Base-by-base conservation (phyloP, 2,888 invertebrate genomes). In the Coelopa pilipes region DNA sequence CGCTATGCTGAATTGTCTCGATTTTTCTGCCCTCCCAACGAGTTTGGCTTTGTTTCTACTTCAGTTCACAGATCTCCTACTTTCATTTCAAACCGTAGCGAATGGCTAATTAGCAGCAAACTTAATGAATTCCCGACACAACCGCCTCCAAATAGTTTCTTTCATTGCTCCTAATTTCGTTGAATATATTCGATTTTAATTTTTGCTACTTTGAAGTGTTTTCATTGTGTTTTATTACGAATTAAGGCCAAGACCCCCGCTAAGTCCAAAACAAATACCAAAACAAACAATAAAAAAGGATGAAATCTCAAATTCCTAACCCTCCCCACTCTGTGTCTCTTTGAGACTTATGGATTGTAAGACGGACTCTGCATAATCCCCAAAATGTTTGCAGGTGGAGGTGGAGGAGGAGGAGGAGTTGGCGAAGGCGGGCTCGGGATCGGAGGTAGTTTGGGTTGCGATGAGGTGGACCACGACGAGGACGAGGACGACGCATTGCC, bases 301-400 rank as follows among this genome's bases (percentile, higher is more conserved):
- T 45, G 71, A 50, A 66, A 47, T 62, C 53, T 68, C 17, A 59
- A 70, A 59, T 60, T 62, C 73, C 72, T 65, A 75, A 73, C 59
- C 57, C 70, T 7, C 19, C 19, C 46, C 55, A 15, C 55, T 46
- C 55, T 19, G 19, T 45, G 55, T 70, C 70, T 70, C 60, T 21
- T 34, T n/a, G 53, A 46, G 53, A 10, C 59, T 76, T 72, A 76
- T 78, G 78, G 78, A 78, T 74, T 77, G 76, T 78, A 79, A 78
- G 73, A 75, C 78, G 76, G 78, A 79, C 76, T 76, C 77, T 80
- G 84, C 84, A 83, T 84, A 81, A 84, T 84, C 81, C 82, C 21
- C 77, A 76, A 80, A 86, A 84, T 86, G 85, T 84, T 86, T 86
- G 82, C 85, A 85, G 86, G 85, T 86, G 76, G 57, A 85, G 86